Evolutionary conservation across 2,113 vertebrate genomes (phyloP).

Genomic region (Thermophis baileyi): DNA sequence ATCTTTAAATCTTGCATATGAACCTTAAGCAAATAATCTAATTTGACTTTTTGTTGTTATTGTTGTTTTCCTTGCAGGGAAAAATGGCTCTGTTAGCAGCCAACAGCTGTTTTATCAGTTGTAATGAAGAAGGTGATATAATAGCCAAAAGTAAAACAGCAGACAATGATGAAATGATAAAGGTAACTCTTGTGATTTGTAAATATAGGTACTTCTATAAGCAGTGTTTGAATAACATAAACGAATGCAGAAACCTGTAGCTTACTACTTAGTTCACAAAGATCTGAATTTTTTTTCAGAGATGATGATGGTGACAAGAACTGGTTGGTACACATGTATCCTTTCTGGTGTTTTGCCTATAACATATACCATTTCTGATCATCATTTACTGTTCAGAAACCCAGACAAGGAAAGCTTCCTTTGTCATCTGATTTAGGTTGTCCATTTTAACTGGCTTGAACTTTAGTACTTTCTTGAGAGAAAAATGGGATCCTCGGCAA

Average conservation of each 20-base stretch:
- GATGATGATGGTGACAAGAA: background rate
- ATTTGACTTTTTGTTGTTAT: constrained; percentile 21
- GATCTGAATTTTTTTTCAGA: background rate
- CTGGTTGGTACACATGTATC: background rate
- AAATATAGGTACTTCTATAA: background rate
- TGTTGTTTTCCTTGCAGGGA: constrained; percentile 66
- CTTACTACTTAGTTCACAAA: background rate
- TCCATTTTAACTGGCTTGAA: background rate
- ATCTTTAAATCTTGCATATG: background rate
- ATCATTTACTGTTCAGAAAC: background rate
- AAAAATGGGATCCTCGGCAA: background rate
- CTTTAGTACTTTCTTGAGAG: background rate
- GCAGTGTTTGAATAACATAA: background rate
- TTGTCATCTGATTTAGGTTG: background rate
- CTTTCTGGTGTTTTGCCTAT: background rate
- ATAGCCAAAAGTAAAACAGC: constrained; percentile 89
- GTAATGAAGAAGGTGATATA: constrained; percentile 92
- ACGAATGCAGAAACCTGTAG: background rate
- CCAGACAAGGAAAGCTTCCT: background rate
- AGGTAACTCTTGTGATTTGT: constrained; percentile 72
- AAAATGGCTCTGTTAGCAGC: constrained; percentile 92
- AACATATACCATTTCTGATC: background rate
- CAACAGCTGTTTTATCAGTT: constrained; percentile 94
- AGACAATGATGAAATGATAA: constrained; percentile 91
- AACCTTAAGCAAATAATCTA: background rate